Percentiles rank a stretch among this genome's conserved stretches.
Evolutionary conservation across 2,888 invertebrate genomes (phyloP).

Genomic region (Drosophila atroscutellata): DNA sequence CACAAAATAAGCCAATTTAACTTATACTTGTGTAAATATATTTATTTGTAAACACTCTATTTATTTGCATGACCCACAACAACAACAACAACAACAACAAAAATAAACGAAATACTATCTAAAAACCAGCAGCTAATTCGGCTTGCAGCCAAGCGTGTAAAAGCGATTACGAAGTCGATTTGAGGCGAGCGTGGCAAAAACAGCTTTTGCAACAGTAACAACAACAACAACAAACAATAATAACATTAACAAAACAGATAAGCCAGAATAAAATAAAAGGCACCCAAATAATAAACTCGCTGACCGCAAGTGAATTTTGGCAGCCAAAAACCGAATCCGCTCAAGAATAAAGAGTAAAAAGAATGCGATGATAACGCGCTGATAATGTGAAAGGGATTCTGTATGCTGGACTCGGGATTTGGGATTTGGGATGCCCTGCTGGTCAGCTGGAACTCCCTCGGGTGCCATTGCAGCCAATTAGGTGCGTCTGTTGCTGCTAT

Average conservation of each 20-base stretch:
- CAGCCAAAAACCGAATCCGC: constrained; percentile 25
- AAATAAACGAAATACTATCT: constrained; percentile 27
- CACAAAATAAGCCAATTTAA: background rate
- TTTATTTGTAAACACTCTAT: constrained; percentile 32
- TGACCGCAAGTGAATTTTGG: constrained; percentile 61
- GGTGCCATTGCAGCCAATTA: constrained; percentile 85
- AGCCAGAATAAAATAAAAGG: constrained; percentile 74
- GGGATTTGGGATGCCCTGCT: constrained; percentile 24
- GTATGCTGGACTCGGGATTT: constrained; percentile 19
- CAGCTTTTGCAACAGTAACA: constrained; percentile 55
- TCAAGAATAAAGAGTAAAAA: constrained; percentile 68
- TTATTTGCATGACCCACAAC: constrained; percentile 33
- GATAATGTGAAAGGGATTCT: constrained; percentile 62
- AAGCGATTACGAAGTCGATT: constrained; percentile 81
- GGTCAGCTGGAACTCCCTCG: constrained; percentile 79
- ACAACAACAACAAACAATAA: constrained; percentile 28
- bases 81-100: constrained; percentile 11
- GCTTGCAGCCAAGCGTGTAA: constrained; percentile 82
- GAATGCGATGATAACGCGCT: constrained; percentile 78
- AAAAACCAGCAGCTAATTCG: constrained; percentile 76
- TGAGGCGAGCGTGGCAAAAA: constrained; percentile 52
- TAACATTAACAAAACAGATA: constrained; percentile 57
- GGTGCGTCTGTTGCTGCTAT: constrained; percentile 81
- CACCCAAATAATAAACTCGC: constrained; percentile 81
- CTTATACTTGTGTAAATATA: constrained; percentile 13